These are phyloP conservation scores for Turdus rufiventris DNA, from an alignment of 2,113 vertebrate genomes.

Conservation along the genomic window DNA sequence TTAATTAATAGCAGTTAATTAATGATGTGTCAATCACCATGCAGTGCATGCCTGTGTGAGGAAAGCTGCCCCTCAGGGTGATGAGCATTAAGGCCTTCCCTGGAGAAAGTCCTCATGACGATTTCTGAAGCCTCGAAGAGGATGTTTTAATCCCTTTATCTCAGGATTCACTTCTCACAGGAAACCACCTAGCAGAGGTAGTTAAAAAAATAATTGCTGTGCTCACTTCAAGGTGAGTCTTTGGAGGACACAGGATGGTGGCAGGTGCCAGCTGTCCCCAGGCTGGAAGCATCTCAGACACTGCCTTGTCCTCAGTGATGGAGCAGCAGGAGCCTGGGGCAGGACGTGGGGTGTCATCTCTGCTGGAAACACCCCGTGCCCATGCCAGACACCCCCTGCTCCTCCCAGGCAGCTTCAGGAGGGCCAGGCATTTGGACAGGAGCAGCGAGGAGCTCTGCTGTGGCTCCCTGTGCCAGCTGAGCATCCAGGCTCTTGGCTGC, in stretches of 20 bases:
- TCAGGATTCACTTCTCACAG: neutral
- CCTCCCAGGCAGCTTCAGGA: neutral
- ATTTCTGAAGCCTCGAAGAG: neutral
- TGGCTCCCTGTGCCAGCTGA: neutral
- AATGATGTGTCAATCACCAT: neutral
- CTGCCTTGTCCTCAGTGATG: accelerated
- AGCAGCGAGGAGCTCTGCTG: neutral
- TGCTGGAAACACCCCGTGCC: neutral
- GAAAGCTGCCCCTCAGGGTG: neutral
- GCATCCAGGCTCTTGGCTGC: constrained; percentile 36
- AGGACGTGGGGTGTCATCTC: neutral
- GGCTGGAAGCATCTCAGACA: neutral
- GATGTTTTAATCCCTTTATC: constrained; percentile 25
- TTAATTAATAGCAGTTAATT: constrained; percentile 54
- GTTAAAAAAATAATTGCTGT: neutral
- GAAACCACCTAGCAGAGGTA: neutral
- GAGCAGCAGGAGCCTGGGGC: neutral
- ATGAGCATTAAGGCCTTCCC: neutral
- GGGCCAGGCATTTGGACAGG: neutral
- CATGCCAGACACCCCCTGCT: neutral
- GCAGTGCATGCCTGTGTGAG: neutral
- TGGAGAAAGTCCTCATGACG: neutral
- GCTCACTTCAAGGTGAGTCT: neutral
- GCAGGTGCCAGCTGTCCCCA: neutral
- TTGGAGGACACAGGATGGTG: neutral